phyloP scores from a whole-genome alignment of 2,113 vertebrate species.

The Prietella phreatophila region DNA sequence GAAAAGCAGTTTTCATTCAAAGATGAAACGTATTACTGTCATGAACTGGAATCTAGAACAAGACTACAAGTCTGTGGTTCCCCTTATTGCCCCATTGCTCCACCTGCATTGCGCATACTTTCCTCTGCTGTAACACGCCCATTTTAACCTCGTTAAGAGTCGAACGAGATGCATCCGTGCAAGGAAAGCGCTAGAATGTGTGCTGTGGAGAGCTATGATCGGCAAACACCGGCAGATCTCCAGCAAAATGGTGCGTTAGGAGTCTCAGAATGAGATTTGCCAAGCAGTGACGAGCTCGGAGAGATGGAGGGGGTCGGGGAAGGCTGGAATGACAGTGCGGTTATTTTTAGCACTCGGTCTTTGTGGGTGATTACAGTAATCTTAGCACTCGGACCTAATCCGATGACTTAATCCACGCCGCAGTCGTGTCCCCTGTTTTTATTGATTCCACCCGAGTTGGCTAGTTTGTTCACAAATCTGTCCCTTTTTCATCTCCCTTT shows the following conservation, averaged over 20 bases:
- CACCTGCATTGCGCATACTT: background rate
- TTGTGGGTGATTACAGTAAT: conserved; percentile 67
- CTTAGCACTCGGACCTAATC: conserved; percentile 55
- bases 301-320: conserved; percentile 36
- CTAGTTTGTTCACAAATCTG: conserved; percentile 23
- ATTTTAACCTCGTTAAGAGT: background rate
- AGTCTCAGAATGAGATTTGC: background rate
- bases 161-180: background rate
- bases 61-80: background rate
- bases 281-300: background rate
- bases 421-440: conserved; percentile 6
- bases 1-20: background rate
- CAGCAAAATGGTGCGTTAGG: background rate
- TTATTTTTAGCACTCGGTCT: conserved; percentile 70
- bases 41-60: background rate
- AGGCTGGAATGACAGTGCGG: conserved; percentile 49
- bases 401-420: conserved; percentile 42
- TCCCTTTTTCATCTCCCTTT: too few species aligned
- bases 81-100: background rate
- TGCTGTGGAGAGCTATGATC: background rate
- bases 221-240: background rate
- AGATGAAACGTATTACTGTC: background rate
- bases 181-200: background rate
- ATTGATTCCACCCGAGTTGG: conserved; percentile 32
- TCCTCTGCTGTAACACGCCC: background rate